Evolutionary conservation across 2,888 invertebrate species (phyloP).

Genomic region (Tupiocoris notatus): DNA sequence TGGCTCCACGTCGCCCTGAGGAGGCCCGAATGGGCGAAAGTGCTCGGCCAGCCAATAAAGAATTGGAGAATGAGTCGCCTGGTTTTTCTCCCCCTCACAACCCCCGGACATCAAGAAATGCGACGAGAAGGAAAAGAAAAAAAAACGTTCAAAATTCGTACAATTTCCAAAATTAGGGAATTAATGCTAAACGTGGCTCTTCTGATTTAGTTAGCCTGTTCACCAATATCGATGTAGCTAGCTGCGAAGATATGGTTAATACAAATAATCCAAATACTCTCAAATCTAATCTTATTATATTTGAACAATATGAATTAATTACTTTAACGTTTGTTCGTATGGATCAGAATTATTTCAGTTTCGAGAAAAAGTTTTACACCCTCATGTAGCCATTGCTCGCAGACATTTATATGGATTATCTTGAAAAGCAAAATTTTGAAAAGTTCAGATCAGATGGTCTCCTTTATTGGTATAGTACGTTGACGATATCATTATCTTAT

Average conservation of each 20-base stretch:
- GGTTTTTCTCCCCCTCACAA: too few relatives aligned
- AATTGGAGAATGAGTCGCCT: too few relatives aligned
- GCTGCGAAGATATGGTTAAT: constrained; percentile 1
- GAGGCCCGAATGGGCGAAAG: too few relatives aligned
- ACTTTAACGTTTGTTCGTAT: background rate
- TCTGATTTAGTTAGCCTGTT: too few relatives aligned
- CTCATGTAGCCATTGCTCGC: background rate
- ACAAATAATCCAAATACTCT: background rate
- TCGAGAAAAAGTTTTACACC: background rate
- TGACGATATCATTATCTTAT: too few relatives aligned
- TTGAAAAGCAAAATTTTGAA: background rate
- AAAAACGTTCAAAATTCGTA: background rate
- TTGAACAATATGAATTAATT: background rate
- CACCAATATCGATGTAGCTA: background rate
- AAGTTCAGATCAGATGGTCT: too few relatives aligned
- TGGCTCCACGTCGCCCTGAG: too few relatives aligned
- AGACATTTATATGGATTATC: constrained; percentile 15
- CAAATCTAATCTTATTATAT: background rate
- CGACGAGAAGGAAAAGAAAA: too few relatives aligned
- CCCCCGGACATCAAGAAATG: too few relatives aligned
- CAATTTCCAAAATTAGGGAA: background rate
- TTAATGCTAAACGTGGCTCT: constrained; percentile 5
- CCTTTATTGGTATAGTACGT: too few relatives aligned
- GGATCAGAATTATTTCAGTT: constrained; percentile 15
- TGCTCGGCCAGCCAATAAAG: too few relatives aligned